Base-by-base conservation (phyloP, 2,888 invertebrate genomes). In the Sialis fuliginosa region DNA sequence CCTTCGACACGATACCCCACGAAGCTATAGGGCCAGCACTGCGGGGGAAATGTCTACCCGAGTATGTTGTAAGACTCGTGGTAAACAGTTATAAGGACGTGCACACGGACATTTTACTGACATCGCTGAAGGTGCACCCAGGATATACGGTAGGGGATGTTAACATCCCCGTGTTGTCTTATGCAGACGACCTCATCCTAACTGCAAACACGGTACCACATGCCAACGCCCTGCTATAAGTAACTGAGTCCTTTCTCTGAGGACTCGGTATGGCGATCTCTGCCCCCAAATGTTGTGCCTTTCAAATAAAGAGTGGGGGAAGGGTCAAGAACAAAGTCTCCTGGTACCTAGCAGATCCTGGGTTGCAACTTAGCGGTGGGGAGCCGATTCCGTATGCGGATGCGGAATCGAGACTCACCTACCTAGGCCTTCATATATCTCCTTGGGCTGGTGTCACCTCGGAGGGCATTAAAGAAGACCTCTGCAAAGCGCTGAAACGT, bases 1-100 rank as follows among this genome's bases (percentile, higher is more conserved):
- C 61, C 1, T 63, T 59, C 48, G 62, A 62, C 47, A 56, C 35
- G 2, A n/a, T 35, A n/a, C 35, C 35, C 35, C 35, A 35, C 4
- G 35, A 35, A 9, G 35, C 35, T 35, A 35, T 60, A 5, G n/a
- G 22, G 22, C 22, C 22, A 22, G 22, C 61, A 41, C 55, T 68
- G 46, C 49, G 54, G 22, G 49, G 49, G 35, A 35, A 35, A n/a
- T 2, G n/a, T 8, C 9, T 35, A 9, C 35, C 35, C 35, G 35
- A 35, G n/a, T n/a, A 8, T 9, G 8, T 35, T 2, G 35, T 35
- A 8, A 8, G n/a, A 9, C 35, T 35, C n/a, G 35, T 35, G 8
- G n/a, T 9, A n/a, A 4, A 8, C 4, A 9, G 9, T 9, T 35
- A 34, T 4, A 35, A 35, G n/a, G 35, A n/a, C 9, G 35, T n/a